Conservation (phyloP, 2,888 invertebrate species). For the Cephus pygmeus region DNA sequence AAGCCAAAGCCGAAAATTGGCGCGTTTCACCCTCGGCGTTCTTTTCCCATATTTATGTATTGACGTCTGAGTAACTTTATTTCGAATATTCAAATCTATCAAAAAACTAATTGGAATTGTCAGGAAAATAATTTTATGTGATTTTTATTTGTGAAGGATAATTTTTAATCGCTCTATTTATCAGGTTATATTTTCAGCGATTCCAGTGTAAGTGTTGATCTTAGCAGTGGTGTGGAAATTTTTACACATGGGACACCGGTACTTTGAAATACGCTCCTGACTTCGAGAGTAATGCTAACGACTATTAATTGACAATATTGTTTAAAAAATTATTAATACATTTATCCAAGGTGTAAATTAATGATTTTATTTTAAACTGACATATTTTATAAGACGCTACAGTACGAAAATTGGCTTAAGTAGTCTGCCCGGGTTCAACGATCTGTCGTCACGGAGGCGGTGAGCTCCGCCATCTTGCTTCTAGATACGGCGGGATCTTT, state of each 20-base stretch:
- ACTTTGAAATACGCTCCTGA: background rate
- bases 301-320: background rate
- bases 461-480: constrained; percentile 48
- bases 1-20: background rate
- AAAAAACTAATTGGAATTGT: background rate
- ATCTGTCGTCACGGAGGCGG: constrained; percentile 49
- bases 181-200: background rate
- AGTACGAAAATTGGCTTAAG: constrained; percentile 27
- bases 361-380: background rate
- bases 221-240: background rate
- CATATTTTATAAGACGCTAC: background rate
- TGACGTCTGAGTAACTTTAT: background rate
- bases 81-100: background rate
- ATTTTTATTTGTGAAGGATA: background rate
- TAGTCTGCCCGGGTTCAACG: constrained; percentile 51
- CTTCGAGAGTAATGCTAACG: background rate
- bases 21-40: background rate
- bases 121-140: background rate
- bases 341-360: background rate
- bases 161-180: background rate
- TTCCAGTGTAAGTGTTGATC: background rate
- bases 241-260: background rate
- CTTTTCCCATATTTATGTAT: background rate
- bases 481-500: constrained; percentile 31
- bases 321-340: background rate